These are phyloP conservation scores for Cuculus canorus DNA, from an alignment of 2,797 vertebrate species.

Conservation along the genomic window DNA sequence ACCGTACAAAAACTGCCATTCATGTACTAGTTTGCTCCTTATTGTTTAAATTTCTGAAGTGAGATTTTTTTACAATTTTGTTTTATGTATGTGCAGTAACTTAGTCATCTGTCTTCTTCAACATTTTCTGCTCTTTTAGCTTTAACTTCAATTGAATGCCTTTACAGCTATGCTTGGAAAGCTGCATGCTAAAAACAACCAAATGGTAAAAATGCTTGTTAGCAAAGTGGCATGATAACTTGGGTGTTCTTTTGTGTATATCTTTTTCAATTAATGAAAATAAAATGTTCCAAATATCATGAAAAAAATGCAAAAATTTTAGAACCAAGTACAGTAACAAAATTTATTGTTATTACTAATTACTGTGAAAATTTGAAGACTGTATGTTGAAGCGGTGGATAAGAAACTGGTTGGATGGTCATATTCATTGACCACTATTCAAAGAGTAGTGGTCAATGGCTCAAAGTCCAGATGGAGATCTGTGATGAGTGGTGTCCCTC, in stretches of 20 bases:
- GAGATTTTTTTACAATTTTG: background rate
- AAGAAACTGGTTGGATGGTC: too few relatives aligned
- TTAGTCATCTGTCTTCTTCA: background rate
- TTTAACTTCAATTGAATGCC: background rate
- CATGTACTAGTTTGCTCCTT: background rate
- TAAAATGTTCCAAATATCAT: background rate
- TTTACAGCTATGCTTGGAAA: background rate
- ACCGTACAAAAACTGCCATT: background rate
- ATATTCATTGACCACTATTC: too few relatives aligned
- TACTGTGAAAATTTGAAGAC: background rate
- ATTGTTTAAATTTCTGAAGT: background rate
- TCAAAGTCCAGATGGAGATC: too few relatives aligned
- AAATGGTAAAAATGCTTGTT: background rate
- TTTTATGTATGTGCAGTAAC: background rate
- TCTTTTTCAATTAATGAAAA: background rate
- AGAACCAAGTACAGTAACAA: background rate
- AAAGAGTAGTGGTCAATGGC: too few relatives aligned
- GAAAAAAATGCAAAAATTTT: accelerated
- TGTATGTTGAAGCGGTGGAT: background rate
- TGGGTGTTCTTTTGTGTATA: background rate
- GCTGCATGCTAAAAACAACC: background rate
- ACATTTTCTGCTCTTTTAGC: background rate
- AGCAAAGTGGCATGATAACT: background rate
- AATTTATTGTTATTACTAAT: background rate
- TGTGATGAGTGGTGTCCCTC: too few relatives aligned